phyloP scores from a whole-genome alignment of 2,797 vertebrate species.

The Mormyrus proboscirostris region DNA sequence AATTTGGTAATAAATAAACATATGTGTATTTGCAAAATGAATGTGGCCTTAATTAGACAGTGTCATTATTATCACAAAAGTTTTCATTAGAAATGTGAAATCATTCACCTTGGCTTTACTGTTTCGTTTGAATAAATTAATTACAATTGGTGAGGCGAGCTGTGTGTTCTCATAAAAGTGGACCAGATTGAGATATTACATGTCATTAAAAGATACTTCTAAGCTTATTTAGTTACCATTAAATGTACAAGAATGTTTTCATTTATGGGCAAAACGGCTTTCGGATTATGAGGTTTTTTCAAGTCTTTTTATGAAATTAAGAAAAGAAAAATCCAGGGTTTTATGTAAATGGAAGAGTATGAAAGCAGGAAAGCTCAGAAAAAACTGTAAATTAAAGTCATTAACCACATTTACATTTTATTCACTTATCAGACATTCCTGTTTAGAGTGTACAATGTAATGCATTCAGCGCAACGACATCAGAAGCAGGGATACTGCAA shows the following conservation, averaged over 20 bases:
- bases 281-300: background rate
- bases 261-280: background rate
- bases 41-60: slow-evolving; percentile 27
- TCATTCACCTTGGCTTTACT: slow-evolving; percentile 21
- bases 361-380: background rate
- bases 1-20: slow-evolving; percentile 31
- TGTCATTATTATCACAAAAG: slow-evolving; percentile 14
- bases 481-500: background rate
- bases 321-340: background rate
- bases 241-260: slow-evolving; percentile 6
- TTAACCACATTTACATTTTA: slow-evolving; percentile 8
- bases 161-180: background rate
- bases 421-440: slow-evolving; percentile 7
- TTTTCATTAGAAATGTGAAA: slow-evolving; percentile 29
- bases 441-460: background rate
- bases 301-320: slow-evolving; percentile 10
- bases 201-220: slow-evolving; percentile 5
- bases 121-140: background rate
- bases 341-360: slow-evolving; percentile 2
- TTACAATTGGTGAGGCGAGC: background rate
- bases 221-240: background rate
- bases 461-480: background rate
- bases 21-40: slow-evolving; percentile 24
- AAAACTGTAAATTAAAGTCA: background rate
- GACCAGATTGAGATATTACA: background rate